Evolutionary conservation across 2,113 vertebrate species (phyloP), one percentile per base, ranked within the genome.

Genomic region (Carassius auratus): DNA sequence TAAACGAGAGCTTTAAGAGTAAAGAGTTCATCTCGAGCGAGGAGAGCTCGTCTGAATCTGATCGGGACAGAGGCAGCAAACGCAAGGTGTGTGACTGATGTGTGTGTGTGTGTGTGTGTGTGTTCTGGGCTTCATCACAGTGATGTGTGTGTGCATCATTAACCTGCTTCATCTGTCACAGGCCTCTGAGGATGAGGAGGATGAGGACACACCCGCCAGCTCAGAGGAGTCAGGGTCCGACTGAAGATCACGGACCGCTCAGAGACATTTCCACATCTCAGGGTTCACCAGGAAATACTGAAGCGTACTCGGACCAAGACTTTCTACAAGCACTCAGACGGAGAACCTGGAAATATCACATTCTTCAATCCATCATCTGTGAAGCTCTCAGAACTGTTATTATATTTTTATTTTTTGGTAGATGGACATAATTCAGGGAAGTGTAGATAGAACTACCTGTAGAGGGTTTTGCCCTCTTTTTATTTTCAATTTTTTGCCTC

Each of bases 11-110:
- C 91, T 98, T 98, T 90, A 99, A 99, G 92, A 99, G 98, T 93
- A 96, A 95, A 86, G 98, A 99, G 78, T 99, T 99, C 23, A 98
- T 99, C 77, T 98, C 98, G 87, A 99, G 98, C 0, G 97, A 98
- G 0, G 97, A 98, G 87, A 99, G 97, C 89, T 97, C 97, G 8
- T 98, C 97, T 0, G 96, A 94, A 0, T 96, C 97, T 26, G 96
- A 95, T 91, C 95, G 93, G 89, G 93, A 86, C 86, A 94, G 92
- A 92, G 91, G 92, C 88, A 91, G 75, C 89, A 91, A 93, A 89
- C 92, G 94, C 93, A 66, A 95, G 92, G 86, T 52, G 50, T 52
- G 50, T 4, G 13, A 52, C 50, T 52, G 26, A 26, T 26, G 30
- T 30, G 30, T 30, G 30, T 30, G 30, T 26, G 30, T 30, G 30